Evolutionary conservation across 2,888 invertebrate species (phyloP), one percentile per base, ranked within the genome.

Genomic region (Schizotus pectinicornis): DNA sequence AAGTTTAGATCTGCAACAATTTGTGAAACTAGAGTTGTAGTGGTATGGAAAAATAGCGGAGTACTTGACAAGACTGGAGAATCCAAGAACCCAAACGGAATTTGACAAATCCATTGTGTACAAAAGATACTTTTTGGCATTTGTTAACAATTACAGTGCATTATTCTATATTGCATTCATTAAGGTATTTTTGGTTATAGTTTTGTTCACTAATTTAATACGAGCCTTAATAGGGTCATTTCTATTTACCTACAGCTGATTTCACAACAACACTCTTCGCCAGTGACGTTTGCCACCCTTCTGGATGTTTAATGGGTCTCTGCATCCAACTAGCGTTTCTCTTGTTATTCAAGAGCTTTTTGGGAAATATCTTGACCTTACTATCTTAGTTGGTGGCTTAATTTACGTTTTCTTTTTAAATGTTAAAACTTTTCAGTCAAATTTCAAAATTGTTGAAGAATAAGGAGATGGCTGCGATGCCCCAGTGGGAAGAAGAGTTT

Each of bases 251-350:
- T 0, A 46, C 68, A 33, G 57, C 63, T 14, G 46, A 49, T 52
- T 36, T 52, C 50, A 30, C 56, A 37, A 39, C 63, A 11, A 52
- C 43, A n/a, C 55, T 64, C 6, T 58, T 78, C 5, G 67, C 67
- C 33, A 71, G 69, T 47, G 80, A 81, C 60, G 67, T 72, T 64
- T 83, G 82, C 62, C 79, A 79, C 59, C 81, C 81, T 3, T 77
- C 81, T 3, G 83, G 84, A 1, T 86, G 86, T 71, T 74, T 85
- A 11, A 80, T 82, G 45, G 83, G 84, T 64, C 72, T 86, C 14
- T 83, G 83, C 67, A 80, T 84, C 48, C 84, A 85, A 67, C 72
- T 86, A 36, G 79, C 81, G 12, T 82, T 85, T 56, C 81, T 84
- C 57, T 82, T 86, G 81, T 77, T 85, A 37, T 82, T 85, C 9